These are phyloP conservation scores for Dreissena rostriformis DNA, from an alignment of 1,140 invertebrate genomes.

Conservation along the genomic window DNA sequence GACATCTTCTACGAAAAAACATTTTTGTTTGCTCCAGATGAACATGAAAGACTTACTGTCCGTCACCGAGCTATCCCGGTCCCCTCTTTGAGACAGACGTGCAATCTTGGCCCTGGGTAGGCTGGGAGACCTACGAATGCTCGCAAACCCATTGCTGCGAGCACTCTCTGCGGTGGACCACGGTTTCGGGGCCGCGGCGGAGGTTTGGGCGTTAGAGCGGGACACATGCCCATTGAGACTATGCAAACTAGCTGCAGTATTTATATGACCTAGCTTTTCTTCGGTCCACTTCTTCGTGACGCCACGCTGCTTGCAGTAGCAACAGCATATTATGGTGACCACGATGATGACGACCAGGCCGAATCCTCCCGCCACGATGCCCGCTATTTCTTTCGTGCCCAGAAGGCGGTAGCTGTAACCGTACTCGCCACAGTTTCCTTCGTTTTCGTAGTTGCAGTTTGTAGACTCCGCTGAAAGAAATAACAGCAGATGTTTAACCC, in stretches of 20 bases:
- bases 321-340: slow-evolving; percentile 37
- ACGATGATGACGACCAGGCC: slow-evolving; percentile 49
- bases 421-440: slow-evolving; percentile 46
- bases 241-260: slow-evolving; percentile 58
- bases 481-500: too few relatives aligned
- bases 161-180: slow-evolving; percentile 43
- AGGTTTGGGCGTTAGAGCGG: background rate
- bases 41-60: slow-evolving; percentile 56
- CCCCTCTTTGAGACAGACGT: slow-evolving; percentile 24
- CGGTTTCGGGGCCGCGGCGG: slow-evolving; percentile 12
- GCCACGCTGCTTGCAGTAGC: slow-evolving; percentile 54
- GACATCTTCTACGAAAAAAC: too few relatives aligned
- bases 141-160: slow-evolving; percentile 49
- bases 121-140: slow-evolving; percentile 51
- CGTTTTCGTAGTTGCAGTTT: slow-evolving; percentile 36
- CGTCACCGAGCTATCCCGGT: slow-evolving; percentile 23
- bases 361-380: slow-evolving; percentile 38
- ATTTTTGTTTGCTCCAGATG: background rate
- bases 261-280: slow-evolving; percentile 55
- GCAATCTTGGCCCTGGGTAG: slow-evolving; percentile 50
- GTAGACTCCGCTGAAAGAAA: slow-evolving; percentile 21
- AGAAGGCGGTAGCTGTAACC: slow-evolving; percentile 52
- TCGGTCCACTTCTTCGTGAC: slow-evolving; percentile 45
- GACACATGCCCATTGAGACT: slow-evolving; percentile 43
- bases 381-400: slow-evolving; percentile 51